Conservation (phyloP, 2,888 invertebrate genomes). For the Ochropleura plecta region DNA sequence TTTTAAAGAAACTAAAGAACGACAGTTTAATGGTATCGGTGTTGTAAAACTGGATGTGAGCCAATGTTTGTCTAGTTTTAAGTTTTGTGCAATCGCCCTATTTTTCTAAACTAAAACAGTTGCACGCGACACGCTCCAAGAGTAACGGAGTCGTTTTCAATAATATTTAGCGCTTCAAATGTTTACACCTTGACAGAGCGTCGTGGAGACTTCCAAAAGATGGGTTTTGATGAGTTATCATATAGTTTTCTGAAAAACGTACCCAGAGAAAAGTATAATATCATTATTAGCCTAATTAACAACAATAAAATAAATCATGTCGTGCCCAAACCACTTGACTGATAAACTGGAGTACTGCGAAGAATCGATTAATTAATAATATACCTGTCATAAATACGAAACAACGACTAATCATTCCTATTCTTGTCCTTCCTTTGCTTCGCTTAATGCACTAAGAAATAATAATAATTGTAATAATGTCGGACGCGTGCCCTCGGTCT, state of each 20-base stretch:
- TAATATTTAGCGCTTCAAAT: slow-evolving; percentile 54
- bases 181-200: slow-evolving; percentile 25
- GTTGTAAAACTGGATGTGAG: slow-evolving; percentile 83
- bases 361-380: slow-evolving; percentile 29
- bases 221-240: background rate
- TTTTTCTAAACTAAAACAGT: slow-evolving; percentile 88
- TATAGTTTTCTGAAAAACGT: background rate
- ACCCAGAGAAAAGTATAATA: background rate
- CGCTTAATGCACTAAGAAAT: slow-evolving; percentile 49
- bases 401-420: slow-evolving; percentile 31
- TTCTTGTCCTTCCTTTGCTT: slow-evolving; percentile 45
- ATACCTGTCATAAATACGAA: slow-evolving; percentile 35
- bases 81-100: slow-evolving; percentile 90
- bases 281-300: background rate
- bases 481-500: slow-evolving; percentile 80
- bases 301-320: slow-evolving; percentile 11
- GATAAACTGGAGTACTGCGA: slow-evolving; percentile 2
- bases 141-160: slow-evolving; percentile 64
- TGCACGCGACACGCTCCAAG: slow-evolving; percentile 83
- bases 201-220: slow-evolving; percentile 16
- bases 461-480: slow-evolving; percentile 47
- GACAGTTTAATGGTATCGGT: slow-evolving; percentile 85
- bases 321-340: slow-evolving; percentile 22
- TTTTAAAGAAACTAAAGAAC: slow-evolving; percentile 75
- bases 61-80: slow-evolving; percentile 85